Conservation (phyloP, 2,113 vertebrate genomes). For the Oncorhynchus clarkii region DNA sequence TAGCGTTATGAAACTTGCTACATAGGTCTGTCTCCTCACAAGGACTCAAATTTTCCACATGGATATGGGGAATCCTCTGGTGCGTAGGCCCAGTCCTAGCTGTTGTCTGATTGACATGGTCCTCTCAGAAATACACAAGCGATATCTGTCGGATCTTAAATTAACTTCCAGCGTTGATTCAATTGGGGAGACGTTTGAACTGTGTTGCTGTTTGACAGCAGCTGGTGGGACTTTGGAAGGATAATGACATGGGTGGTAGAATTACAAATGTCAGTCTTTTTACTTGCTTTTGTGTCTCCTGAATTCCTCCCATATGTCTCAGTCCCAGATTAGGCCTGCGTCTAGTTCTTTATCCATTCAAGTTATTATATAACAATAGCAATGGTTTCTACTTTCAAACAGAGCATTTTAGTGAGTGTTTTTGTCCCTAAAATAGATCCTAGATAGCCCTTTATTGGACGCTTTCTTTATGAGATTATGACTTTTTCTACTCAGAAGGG, state of each 20-base stretch:
- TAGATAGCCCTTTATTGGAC: not conserved
- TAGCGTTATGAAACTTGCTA: too few species aligned
- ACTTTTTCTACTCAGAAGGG: not conserved
- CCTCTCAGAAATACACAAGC: not conserved
- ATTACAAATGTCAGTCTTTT: slow-evolving; percentile 7
- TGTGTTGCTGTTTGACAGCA: slow-evolving; percentile 9
- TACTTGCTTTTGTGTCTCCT: not conserved
- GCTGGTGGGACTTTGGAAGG: slow-evolving; percentile 8
- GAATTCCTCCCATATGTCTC: not conserved
- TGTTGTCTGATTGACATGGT: too few species aligned
- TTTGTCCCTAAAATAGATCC: slow-evolving; percentile 11
- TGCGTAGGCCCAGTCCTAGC: too few species aligned
- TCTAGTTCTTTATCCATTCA: slow-evolving; percentile 16
- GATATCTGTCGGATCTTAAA: not conserved
- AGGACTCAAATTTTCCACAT: too few species aligned
- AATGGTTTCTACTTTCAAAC: not conserved
- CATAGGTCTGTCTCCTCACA: too few species aligned
- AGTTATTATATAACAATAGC: not conserved
- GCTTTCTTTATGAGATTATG: slow-evolving; percentile 16
- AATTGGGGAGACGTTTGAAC: not conserved
- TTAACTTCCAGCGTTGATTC: not conserved
- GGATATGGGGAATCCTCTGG: too few species aligned
- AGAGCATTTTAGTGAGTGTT: not conserved
- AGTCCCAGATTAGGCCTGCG: not conserved
- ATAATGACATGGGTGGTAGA: slow-evolving; percentile 9